Conservation (phyloP, 2,797 vertebrate species). For the Graptemys geographica region DNA sequence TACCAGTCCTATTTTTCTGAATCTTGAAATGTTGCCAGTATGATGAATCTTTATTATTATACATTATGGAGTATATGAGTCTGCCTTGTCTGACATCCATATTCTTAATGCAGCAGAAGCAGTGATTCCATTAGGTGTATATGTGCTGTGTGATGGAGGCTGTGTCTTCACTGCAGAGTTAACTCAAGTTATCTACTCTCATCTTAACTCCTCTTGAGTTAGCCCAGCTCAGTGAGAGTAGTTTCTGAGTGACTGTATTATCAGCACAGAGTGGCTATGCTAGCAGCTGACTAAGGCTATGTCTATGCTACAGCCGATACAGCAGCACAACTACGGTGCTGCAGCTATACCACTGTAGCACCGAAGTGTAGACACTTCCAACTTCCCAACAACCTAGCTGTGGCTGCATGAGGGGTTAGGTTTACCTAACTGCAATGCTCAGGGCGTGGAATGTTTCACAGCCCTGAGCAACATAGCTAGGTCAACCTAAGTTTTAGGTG, state of each 20-base stretch:
- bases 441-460: neutral
- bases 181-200: neutral
- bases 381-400: neutral
- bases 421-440: neutral
- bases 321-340: neutral
- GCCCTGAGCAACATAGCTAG: neutral
- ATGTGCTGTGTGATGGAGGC: neutral
- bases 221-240: neutral
- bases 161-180: neutral
- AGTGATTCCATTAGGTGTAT: neutral
- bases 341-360: neutral
- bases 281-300: neutral
- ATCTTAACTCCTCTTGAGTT: neutral
- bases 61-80: neutral
- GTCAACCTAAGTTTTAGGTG: neutral
- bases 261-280: neutral
- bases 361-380: neutral
- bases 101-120: neutral
- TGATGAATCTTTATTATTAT: neutral
- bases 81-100: neutral
- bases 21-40: accelerated
- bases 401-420: neutral
- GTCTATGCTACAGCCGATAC: neutral
- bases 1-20: neutral
- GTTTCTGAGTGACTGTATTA: neutral